A percentile compares a stretch with the other conserved stretches of the same genome.
These are phyloP conservation scores for Erythrocercus mccallii DNA, from an alignment of 2,113 vertebrate species.

Conservation along the genomic window DNA sequence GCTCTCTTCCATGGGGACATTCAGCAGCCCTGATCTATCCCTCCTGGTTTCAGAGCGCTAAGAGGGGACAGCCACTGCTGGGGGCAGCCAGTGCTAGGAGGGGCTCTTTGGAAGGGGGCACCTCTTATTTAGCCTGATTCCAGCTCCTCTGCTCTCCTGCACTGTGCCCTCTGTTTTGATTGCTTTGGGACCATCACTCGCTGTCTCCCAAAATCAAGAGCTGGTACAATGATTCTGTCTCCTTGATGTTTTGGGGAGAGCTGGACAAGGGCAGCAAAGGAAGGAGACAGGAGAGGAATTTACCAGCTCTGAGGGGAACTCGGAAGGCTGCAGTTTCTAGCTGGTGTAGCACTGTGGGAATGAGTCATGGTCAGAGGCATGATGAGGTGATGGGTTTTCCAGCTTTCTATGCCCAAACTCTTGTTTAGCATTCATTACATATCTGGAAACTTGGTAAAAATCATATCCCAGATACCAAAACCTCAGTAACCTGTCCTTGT, in stretches of 20 bases:
- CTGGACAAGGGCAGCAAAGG: background rate
- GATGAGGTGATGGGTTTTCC: background rate
- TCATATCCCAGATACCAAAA: background rate
- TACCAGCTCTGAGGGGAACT: background rate
- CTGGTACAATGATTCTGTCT: background rate
- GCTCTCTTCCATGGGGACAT: background rate
- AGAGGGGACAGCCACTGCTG: background rate
- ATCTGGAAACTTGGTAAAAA: background rate
- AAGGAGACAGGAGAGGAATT: background rate
- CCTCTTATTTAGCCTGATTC: background rate
- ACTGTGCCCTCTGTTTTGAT: background rate
- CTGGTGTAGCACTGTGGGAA: background rate
- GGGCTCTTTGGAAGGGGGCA: background rate
- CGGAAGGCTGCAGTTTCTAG: background rate
- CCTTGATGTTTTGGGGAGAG: background rate
- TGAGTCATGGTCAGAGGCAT: background rate
- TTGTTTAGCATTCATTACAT: background rate
- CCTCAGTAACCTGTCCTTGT: background rate
- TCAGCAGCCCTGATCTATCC: background rate
- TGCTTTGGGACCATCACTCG: background rate
- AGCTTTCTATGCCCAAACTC: background rate
- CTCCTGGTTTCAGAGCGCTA: background rate
- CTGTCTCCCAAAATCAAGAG: slow-evolving; percentile 25
- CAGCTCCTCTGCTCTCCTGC: background rate
- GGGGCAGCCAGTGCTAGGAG: background rate